A percentile compares a stretch with the other conserved stretches of the same genome.
Evolutionary conservation across 2,113 vertebrate species (phyloP).

Genomic region (Bubalus kerabau): DNA sequence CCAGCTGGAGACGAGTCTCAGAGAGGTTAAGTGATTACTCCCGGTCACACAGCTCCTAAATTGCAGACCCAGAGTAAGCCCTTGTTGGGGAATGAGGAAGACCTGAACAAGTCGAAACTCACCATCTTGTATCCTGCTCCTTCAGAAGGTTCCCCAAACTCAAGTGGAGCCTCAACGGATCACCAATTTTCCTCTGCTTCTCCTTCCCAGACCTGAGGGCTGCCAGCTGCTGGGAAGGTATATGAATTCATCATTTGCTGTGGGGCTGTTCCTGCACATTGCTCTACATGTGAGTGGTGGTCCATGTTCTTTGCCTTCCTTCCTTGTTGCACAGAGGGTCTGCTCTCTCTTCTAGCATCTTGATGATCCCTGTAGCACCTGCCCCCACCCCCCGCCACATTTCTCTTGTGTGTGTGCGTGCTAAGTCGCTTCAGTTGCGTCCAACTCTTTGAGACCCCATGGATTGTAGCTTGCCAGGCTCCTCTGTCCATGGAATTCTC

Average conservation of each 20-base stretch:
- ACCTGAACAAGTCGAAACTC: background rate
- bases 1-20: background rate
- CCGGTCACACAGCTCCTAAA: background rate
- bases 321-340: background rate
- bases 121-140: background rate
- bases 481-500: background rate
- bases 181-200: background rate
- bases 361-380: background rate
- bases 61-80: background rate
- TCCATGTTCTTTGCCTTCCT: background rate
- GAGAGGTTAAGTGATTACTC: background rate
- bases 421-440: background rate
- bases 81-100: background rate
- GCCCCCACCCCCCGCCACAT: background rate
- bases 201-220: background rate
- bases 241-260: rapidly evolving
- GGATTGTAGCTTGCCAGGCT: background rate
- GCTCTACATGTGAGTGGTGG: background rate
- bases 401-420: background rate
- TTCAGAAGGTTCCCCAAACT: background rate
- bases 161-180: background rate
- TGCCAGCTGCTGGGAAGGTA: background rate
- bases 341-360: background rate
- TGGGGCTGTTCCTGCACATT: background rate
- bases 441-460: background rate